Evolutionary conservation across 2,113 vertebrate species (phyloP).

Genomic region (Siniperca chuatsi): DNA sequence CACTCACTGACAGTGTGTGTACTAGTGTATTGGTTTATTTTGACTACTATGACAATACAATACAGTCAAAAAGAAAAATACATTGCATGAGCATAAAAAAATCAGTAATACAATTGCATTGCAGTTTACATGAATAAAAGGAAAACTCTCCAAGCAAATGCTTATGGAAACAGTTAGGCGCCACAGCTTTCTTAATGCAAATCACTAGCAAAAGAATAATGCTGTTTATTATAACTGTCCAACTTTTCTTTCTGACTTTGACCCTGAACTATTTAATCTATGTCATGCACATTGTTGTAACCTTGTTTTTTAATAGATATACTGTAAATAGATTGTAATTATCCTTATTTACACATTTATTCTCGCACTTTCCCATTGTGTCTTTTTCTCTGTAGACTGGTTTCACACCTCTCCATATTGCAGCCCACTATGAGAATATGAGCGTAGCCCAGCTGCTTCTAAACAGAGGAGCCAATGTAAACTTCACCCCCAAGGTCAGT

Average conservation of each 20-base stretch:
- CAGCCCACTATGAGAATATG: constrained; percentile 98
- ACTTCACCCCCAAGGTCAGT: constrained; percentile 95
- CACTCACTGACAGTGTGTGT: not conserved
- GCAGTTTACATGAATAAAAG: not conserved
- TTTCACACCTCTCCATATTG: constrained; percentile 98
- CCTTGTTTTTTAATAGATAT: constrained; percentile 10
- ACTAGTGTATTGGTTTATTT: not conserved
- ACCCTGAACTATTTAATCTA: not conserved
- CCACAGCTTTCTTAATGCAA: not conserved
- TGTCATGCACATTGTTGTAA: not conserved
- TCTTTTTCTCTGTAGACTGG: constrained; percentile 88
- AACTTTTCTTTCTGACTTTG: not conserved
- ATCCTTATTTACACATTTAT: constrained; percentile 1
- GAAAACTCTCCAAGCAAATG: not conserved
- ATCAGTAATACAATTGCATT: not conserved
- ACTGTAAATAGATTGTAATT: not conserved
- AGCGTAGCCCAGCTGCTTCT: constrained; percentile 94
- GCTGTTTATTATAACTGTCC: not conserved
- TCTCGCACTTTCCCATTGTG: not conserved
- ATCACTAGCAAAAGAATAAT: not conserved
- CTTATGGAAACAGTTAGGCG: not conserved
- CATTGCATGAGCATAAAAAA: not conserved
- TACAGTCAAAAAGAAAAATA: not conserved
- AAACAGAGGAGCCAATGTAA: constrained; percentile 95
- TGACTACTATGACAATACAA: too few species aligned